phyloP scores from a whole-genome alignment of 2,797 vertebrate genomes.

The Chromobotia macracanthus region DNA sequence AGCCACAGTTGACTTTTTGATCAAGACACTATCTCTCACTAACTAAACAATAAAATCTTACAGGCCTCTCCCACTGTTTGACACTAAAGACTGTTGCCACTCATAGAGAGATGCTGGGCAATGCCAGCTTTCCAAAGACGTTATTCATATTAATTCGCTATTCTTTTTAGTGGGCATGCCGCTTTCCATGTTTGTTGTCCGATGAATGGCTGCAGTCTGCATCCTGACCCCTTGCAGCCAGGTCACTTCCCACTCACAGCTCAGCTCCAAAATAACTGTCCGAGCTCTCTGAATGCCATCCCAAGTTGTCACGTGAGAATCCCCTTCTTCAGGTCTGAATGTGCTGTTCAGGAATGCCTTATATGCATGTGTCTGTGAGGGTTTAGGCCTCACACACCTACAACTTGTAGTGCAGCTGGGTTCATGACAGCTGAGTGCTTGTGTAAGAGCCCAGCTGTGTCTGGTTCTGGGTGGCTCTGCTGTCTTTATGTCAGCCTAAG shows the following conservation, averaged over 20 bases:
- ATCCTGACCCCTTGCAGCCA: neutral
- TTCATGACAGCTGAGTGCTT: slow-evolving; percentile 51
- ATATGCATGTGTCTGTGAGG: slow-evolving; percentile 61
- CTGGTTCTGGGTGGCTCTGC: slow-evolving; percentile 43
- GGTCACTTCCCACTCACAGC: neutral
- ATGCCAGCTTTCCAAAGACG: slow-evolving; percentile 40
- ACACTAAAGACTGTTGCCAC: slow-evolving; percentile 16
- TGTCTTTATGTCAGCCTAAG: slow-evolving; percentile 50
- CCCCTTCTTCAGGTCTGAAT: slow-evolving; percentile 33
- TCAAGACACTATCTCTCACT: neutral
- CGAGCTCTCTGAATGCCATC: slow-evolving; percentile 49
- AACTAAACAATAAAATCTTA: slow-evolving; percentile 11
- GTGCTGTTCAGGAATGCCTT: slow-evolving; percentile 58
- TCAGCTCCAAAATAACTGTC: slow-evolving; percentile 4
- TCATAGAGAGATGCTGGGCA: neutral
- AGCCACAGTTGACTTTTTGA: slow-evolving; percentile 33
- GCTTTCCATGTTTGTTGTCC: slow-evolving; percentile 27
- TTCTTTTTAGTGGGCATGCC: slow-evolving; percentile 18
- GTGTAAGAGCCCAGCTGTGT: slow-evolving; percentile 56
- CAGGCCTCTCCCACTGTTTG: slow-evolving; percentile 8
- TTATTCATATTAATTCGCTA: no score
- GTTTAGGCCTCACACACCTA: neutral
- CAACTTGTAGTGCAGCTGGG: slow-evolving; percentile 44
- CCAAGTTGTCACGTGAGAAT: slow-evolving; percentile 54
- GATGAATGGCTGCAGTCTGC: slow-evolving; percentile 14